A percentile compares a stretch with the other conserved stretches of the same genome.
Evolutionary conservation across 2,113 vertebrate species (phyloP).

Genomic region (Vanacampus margaritifer): DNA sequence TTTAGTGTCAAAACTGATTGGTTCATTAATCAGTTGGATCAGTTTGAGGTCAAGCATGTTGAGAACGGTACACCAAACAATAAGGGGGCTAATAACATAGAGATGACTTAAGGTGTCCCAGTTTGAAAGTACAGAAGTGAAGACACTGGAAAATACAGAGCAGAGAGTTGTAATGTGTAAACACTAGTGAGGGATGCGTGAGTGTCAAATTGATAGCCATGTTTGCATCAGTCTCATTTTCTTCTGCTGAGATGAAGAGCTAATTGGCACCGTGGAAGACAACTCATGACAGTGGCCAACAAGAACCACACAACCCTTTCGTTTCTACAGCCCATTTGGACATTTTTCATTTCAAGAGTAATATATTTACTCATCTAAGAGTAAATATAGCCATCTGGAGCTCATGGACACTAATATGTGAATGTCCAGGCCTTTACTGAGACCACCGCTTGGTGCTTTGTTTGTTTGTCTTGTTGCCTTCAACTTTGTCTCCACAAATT

Average conservation of each 20-base stretch:
- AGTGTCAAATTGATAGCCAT: not conserved
- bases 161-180: not conserved
- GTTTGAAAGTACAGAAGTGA: not conserved
- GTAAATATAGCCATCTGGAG: not conserved
- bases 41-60: too few relatives aligned
- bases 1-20: too few relatives aligned
- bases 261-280: constrained; percentile 22
- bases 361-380: too few relatives aligned
- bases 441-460: not conserved
- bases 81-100: not conserved
- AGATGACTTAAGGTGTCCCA: not conserved
- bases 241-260: constrained; percentile 29
- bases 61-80: too few relatives aligned
- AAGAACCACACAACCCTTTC: not conserved
- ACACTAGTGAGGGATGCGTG: not conserved
- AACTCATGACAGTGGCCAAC: not conserved
- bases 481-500: not conserved
- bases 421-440: too few relatives aligned
- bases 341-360: not conserved
- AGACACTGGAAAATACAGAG: not conserved
- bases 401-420: not conserved
- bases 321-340: not conserved
- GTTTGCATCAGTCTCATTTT: constrained; percentile 43
- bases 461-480: not conserved
- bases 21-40: too few relatives aligned